Base-by-base conservation (phyloP, 2,888 invertebrate genomes). In the Phengaris arion region DNA sequence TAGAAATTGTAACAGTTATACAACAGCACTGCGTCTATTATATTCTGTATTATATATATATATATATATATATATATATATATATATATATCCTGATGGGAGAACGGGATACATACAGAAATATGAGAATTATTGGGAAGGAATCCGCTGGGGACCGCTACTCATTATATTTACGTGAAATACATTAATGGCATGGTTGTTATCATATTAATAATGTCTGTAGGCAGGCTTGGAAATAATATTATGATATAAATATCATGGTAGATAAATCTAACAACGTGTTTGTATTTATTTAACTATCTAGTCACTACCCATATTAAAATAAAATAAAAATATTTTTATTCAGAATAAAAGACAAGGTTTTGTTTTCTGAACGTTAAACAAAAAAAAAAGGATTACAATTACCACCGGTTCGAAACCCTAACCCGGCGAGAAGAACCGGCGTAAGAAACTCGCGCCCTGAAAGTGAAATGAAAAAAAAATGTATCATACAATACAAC, bases 101-200 rank as follows among this genome's bases (percentile, higher is more conserved):
- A 59, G 15, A 59, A 22, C 59, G 22, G 59, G 59, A 59, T 59
- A 59, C 59, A 22, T 59, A 22, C 59, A 22, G 59, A 59, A 59
- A 59, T 59, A 59, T 59, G 59, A 59, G 59, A 59, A 59, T 59
- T 22, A 59, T 59, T 59, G 59, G 59, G 59, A 59, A 22, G 59
- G 22, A 5, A 59, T 59, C 22, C 59, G 59, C 59, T 22, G 10
- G 59, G 59, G 59, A 59, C 9, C 59, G 15, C 59, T 22, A 59
- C 59, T 59, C 59, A 59, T 59, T 59, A 59, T 59, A 59, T 59
- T 59, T 59, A 22, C 59, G 59, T 22, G 59, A 59, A 59, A 59
- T 59, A 59, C 59, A 59, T 59, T 59, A 59, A 59, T 59, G 59
- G 22, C 22, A 59, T 22, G 22, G 10, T 59, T 15, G 59, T 59